Conservation (phyloP, 2,888 invertebrate genomes). For the Drosophila rubida region DNA sequence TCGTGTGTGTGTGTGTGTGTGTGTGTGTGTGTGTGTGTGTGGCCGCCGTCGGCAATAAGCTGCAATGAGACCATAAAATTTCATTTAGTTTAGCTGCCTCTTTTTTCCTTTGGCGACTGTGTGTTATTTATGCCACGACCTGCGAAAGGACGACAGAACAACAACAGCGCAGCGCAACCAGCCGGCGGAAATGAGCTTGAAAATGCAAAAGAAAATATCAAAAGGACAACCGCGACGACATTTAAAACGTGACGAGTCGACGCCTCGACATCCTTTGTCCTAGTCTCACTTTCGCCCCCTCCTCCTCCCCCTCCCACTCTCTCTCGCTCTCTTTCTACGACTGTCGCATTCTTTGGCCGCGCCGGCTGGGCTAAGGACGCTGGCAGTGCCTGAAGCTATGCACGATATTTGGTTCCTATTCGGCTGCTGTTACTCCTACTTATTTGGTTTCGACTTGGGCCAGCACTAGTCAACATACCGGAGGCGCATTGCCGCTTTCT, state of each 20-base stretch:
- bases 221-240: constrained; percentile 68
- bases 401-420: constrained; percentile 58
- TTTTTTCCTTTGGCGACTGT: neutral
- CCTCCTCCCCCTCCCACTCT: too few relatives aligned
- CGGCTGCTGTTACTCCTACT: constrained; percentile 59
- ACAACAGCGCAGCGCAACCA: neutral
- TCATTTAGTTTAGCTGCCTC: constrained; percentile 11
- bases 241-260: constrained; percentile 66
- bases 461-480: constrained; percentile 22
- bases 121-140: constrained; percentile 26
- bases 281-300: neutral
- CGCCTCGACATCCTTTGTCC: constrained; percentile 13
- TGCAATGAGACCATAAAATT: constrained; percentile 3
- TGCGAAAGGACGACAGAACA: neutral
- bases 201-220: constrained; percentile 50
- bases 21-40: too few relatives aligned
- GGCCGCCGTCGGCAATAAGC: constrained; percentile 6
- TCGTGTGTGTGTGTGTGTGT: too few relatives aligned
- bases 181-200: constrained; percentile 66
- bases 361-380: neutral
- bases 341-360: neutral
- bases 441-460: constrained; percentile 42
- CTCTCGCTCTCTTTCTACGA: neutral
- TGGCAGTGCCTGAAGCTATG: constrained; percentile 47
- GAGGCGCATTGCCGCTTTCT: constrained; percentile 23